Evolutionary conservation across 2,113 vertebrate genomes (phyloP).

Genomic region (Prolemur simus): DNA sequence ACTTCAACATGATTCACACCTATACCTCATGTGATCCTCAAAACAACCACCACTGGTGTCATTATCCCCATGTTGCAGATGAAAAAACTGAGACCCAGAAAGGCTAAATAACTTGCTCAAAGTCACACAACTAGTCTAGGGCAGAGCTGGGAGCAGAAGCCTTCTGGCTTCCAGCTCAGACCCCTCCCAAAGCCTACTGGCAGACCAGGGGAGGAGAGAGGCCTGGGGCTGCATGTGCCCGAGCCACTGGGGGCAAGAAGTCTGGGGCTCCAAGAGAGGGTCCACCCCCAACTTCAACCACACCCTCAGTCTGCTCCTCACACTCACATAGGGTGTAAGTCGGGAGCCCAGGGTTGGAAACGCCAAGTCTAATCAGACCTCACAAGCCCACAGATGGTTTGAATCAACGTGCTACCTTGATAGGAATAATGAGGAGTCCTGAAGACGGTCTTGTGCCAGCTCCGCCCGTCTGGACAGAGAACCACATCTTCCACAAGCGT

Average conservation of each 20-base stretch:
- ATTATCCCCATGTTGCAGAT: constrained; percentile 48
- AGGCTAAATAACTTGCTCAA: constrained; percentile 5
- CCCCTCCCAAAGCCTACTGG: background rate
- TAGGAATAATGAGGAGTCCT: constrained; percentile 81
- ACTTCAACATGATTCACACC: constrained; percentile 34
- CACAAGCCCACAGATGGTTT: constrained; percentile 85
- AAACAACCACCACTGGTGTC: constrained; percentile 39
- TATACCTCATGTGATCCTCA: constrained; percentile 28
- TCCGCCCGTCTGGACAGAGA: constrained; percentile 67
- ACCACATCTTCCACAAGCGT: constrained; percentile 56
- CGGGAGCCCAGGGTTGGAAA: constrained; percentile 80
- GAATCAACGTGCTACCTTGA: constrained; percentile 83
- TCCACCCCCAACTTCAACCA: background rate
- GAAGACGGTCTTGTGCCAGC: constrained; percentile 75
- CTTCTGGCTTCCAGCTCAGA: background rate
- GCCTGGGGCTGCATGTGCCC: background rate
- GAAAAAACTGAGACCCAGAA: constrained; percentile 45
- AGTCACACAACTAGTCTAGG: background rate
- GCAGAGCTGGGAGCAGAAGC: background rate
- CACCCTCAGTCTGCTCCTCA: constrained; percentile 60
- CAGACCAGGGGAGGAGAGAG: background rate
- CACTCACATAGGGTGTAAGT: constrained; percentile 72
- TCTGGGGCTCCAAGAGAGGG: background rate
- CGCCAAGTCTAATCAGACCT: constrained; percentile 81
- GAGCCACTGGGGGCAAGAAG: background rate